Base-by-base conservation (phyloP, 1,140 invertebrate genomes). In the Hyles vespertilio region DNA sequence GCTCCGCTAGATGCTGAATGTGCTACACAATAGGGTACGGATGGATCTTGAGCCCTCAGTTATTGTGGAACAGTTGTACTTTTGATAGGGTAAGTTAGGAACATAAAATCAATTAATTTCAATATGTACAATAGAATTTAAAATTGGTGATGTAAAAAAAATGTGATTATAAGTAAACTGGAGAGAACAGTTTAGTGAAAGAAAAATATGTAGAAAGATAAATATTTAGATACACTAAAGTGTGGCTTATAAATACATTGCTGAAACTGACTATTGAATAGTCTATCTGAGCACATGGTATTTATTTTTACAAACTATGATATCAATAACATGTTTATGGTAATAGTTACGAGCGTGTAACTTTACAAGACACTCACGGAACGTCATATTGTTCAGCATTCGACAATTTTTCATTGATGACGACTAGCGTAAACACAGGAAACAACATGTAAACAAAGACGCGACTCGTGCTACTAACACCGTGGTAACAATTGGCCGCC, bases 391-490 rank as follows among this genome's bases (percentile, higher is more conserved):
- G 57, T 55, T 59, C 43, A 36, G 33, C 56, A 58, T 64, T 56
- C 51, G 54, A 66, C 34, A 51, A 51, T 61, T 56, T 64, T 68
- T 72, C 50, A 74, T 70, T 70, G 65, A 70, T 63, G 60, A 71
- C 75, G 74, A 75, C 68, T 60, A 68, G 69, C 69, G 68, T 74
- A 74, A 75, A 75, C 74, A 77, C 77, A 70, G 74, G 76, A 81
- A 83, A 82, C 78, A 77, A 81, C 59, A 77, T 81, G 74, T 81
- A 85, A 85, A 87, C 82, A 81, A 81, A 71, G 68, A 63, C 63
- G 59, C 69, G 68, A 69, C 57, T 77, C 68, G 65, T 77, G 69
- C 77, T 80, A 74, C 51, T 57, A 58, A 51, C 54, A 54, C 57
- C 60, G 59, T 51, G 61, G 63, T 58, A 67, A 67, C 61, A 65